A percentile compares a stretch with the other conserved stretches of the same genome.
phyloP scores from a whole-genome alignment of 2,113 vertebrate species.

The Arothron firmamentum region DNA sequence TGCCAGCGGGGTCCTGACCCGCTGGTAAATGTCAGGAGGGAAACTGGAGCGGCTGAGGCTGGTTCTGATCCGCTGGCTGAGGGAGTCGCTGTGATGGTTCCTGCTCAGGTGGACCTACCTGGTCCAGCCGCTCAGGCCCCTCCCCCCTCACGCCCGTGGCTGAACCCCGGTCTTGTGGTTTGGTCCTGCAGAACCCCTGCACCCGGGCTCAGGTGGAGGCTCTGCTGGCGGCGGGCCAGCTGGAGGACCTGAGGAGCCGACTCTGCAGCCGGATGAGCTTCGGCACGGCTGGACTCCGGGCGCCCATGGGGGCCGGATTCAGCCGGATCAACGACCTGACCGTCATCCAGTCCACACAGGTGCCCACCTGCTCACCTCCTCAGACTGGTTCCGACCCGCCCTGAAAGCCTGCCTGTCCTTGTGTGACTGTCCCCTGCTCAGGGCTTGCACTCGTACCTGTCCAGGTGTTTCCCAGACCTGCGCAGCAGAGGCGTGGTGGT shows the following conservation, averaged over 20 bases:
- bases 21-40: slow-evolving; percentile 37
- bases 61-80: no score
- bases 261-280: slow-evolving; percentile 86
- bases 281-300: slow-evolving; percentile 89
- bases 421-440: slow-evolving; percentile 40
- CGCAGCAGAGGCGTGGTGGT: slow-evolving; percentile 86
- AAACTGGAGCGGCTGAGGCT: no score
- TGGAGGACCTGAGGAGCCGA: slow-evolving; percentile 78
- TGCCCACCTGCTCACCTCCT: slow-evolving; percentile 26
- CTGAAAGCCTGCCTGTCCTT: not conserved
- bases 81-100: no score
- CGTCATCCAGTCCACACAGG: slow-evolving; percentile 91
- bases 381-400: not conserved
- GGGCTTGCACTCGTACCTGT: slow-evolving; percentile 88
- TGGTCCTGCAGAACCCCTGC: slow-evolving; percentile 76
- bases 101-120: no score
- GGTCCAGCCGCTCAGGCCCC: no score
- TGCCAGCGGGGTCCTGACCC: slow-evolving; percentile 39
- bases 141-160: no score
- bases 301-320: slow-evolving; percentile 91
- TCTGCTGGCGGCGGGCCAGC: slow-evolving; percentile 72
- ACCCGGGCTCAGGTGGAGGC: slow-evolving; percentile 84
- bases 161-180: no score
- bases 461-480: slow-evolving; percentile 81
- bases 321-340: slow-evolving; percentile 95